Conservation (phyloP, 2,113 vertebrate genomes). For the Toxostoma redivivum region DNA sequence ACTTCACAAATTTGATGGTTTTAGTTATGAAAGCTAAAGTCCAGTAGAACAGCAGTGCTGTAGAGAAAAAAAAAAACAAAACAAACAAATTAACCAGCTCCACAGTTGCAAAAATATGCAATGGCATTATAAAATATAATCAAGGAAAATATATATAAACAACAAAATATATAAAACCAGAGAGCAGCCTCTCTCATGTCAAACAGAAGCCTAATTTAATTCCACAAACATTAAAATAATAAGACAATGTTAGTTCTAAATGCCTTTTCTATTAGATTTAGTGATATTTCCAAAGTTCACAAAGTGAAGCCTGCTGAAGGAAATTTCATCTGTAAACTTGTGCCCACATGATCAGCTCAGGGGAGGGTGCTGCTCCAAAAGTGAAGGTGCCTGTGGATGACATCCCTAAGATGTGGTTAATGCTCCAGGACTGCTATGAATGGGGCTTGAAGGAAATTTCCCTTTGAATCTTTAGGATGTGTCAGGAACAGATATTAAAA, state of each 20-base stretch:
- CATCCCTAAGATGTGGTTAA: neutral
- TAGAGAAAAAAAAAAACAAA: neutral
- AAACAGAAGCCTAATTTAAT: neutral
- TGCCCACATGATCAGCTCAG: neutral
- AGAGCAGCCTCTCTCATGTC: neutral
- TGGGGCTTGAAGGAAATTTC: neutral
- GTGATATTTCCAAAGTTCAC: neutral
- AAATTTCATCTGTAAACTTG: neutral
- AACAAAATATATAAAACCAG: neutral
- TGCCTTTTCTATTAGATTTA: neutral
- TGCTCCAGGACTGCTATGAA: neutral
- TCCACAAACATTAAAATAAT: neutral
- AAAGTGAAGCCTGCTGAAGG: neutral
- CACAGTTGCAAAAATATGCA: neutral
- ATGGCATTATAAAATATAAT: neutral
- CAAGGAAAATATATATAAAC: neutral
- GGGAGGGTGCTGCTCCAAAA: neutral
- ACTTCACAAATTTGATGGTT: slow-evolving; percentile 97
- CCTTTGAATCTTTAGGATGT: neutral
- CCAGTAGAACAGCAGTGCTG: slow-evolving; percentile 95
- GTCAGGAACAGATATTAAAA: neutral
- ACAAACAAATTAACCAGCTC: neutral
- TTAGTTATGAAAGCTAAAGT: slow-evolving; percentile 93
- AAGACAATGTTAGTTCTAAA: neutral
- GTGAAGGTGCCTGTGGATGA: neutral